Percentiles rank a stretch among this genome's conserved stretches.
These are phyloP conservation scores for Eidolon dupreanum DNA, from an alignment of 2,797 vertebrate species.

Conservation along the genomic window DNA sequence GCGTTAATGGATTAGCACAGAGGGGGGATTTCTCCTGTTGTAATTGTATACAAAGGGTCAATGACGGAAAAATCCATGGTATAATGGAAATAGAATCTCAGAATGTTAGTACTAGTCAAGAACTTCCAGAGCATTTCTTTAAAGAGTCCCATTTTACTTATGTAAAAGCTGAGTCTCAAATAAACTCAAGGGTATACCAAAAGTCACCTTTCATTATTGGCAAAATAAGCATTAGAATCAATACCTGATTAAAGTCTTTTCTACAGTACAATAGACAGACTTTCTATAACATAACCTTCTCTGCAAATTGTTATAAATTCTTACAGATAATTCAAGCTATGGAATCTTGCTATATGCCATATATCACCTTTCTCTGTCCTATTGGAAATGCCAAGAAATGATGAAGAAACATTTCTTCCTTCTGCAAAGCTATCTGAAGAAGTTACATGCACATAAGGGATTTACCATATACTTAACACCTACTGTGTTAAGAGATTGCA, in stretches of 20 bases:
- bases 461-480: not conserved
- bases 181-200: not conserved
- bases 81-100: not conserved
- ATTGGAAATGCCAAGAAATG: not conserved
- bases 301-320: conserved; percentile 17
- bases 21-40: not conserved
- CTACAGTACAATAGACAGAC: not conserved
- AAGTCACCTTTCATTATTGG: not conserved
- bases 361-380: not conserved
- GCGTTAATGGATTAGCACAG: not conserved
- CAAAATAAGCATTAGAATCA: not conserved
- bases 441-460: not conserved
- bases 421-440: not conserved
- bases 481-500: not conserved
- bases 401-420: not conserved
- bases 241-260: not conserved
- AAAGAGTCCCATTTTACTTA: not conserved
- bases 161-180: not conserved
- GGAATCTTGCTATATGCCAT: not conserved
- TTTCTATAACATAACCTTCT: not conserved
- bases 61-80: not conserved
- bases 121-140: not conserved
- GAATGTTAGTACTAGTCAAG: conserved; percentile 10
- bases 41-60: not conserved
- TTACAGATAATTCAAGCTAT: not conserved